Evolutionary conservation across 2,888 invertebrate species (phyloP).

Genomic region (Plusia festucae): DNA sequence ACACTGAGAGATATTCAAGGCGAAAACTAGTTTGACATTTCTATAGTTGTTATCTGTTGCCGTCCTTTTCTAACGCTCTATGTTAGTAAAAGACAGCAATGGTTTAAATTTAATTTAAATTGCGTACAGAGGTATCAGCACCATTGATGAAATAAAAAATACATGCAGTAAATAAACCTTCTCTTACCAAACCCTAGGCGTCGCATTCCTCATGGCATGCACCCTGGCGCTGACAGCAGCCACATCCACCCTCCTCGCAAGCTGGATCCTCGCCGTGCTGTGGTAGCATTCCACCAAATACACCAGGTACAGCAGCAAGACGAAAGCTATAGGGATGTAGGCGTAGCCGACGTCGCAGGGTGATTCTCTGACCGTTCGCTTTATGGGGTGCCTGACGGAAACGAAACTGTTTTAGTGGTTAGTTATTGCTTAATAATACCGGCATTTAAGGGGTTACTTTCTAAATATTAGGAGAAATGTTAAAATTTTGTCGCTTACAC

Average conservation of each 20-base stretch:
- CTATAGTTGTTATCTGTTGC: too few relatives aligned
- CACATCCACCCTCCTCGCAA: slow-evolving; percentile 90
- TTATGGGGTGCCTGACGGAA: slow-evolving; percentile 89
- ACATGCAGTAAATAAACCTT: slow-evolving; percentile 9
- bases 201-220: slow-evolving; percentile 91
- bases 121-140: too few relatives aligned
- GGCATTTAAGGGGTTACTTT: neutral
- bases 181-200: slow-evolving; percentile 94
- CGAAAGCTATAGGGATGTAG: slow-evolving; percentile 94
- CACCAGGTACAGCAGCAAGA: slow-evolving; percentile 93
- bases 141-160: slow-evolving; percentile 6
- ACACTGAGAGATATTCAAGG: too few relatives aligned
- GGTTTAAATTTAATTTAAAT: too few relatives aligned
- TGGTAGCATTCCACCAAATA: slow-evolving; percentile 96
- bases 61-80: too few relatives aligned
- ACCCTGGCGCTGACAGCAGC: slow-evolving; percentile 91
- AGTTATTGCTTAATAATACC: slow-evolving; percentile 41
- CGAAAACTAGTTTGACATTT: too few relatives aligned
- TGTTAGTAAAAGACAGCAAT: too few relatives aligned
- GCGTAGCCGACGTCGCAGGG: slow-evolving; percentile 95
- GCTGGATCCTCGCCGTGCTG: slow-evolving; percentile 92
- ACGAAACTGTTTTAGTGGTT: slow-evolving; percentile 70
- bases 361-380: slow-evolving; percentile 90
- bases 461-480: neutral
- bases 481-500: too few relatives aligned